Percentiles rank a stretch among this genome's conserved stretches.
phyloP scores from a whole-genome alignment of 2,888 invertebrate species.

The Seira sanloemensis region DNA sequence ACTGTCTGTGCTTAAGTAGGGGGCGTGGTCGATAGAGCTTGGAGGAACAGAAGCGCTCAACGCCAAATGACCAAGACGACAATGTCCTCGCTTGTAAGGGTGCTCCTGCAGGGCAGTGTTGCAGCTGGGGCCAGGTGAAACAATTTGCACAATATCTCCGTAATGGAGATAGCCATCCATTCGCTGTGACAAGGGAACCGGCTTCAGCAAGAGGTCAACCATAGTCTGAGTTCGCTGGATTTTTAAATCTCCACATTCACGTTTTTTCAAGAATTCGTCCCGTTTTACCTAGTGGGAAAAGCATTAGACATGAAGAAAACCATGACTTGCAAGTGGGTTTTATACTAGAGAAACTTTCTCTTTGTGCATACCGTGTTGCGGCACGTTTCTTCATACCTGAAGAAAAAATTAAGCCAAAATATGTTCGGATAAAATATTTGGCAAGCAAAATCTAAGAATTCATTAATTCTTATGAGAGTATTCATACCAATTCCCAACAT shows the following conservation, averaged over 20 bases:
- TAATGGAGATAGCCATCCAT: constrained; percentile 60
- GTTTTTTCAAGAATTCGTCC: constrained; percentile 66
- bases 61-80: constrained; percentile 62
- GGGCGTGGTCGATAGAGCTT: constrained; percentile 64
- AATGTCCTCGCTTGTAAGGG: constrained; percentile 68
- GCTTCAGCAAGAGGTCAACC: constrained; percentile 69
- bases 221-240: constrained; percentile 72
- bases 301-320: too few species aligned
- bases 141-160: constrained; percentile 70
- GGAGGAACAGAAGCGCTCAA: constrained; percentile 69
- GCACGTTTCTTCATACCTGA: too few species aligned
- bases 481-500: constrained; percentile 72
- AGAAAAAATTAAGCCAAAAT: too few species aligned
- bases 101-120: constrained; percentile 51
- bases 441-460: too few species aligned
- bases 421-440: too few species aligned
- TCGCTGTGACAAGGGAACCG: constrained; percentile 54
- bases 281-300: constrained; percentile 68
- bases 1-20: constrained; percentile 69
- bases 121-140: constrained; percentile 70
- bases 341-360: too few species aligned
- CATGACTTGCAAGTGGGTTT: too few species aligned
- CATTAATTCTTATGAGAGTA: constrained; percentile 55
- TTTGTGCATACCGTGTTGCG: too few species aligned
- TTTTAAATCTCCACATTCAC: constrained; percentile 69